Percentiles rank a stretch among this genome's conserved stretches.
phyloP scores from a whole-genome alignment of 1,140 invertebrate genomes.

The Hypothenemus hampei region DNA sequence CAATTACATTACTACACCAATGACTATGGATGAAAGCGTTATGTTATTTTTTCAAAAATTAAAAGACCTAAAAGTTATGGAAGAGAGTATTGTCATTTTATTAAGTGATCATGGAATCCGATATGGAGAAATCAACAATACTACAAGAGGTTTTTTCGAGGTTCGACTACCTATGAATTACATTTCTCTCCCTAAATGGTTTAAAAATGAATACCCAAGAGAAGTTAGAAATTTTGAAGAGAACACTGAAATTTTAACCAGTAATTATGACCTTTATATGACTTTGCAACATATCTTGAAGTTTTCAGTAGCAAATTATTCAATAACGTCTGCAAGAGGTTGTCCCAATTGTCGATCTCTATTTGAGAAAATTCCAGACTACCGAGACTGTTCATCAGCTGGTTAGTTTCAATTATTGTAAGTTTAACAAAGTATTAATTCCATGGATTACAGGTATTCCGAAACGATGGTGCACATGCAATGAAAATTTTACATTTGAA shows the following conservation, averaged over 20 bases:
- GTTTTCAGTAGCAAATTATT: conserved; percentile 45
- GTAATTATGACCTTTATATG: conserved; percentile 72
- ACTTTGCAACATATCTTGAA: conserved; percentile 49
- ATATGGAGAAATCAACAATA: conserved; percentile 67
- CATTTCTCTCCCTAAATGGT: conserved; percentile 65
- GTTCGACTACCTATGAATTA: conserved; percentile 76
- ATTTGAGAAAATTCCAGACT: conserved; percentile 56
- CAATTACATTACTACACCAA: conserved; percentile 56
- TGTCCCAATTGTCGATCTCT: conserved; percentile 65
- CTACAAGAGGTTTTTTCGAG: conserved; percentile 75
- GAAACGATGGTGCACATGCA: conserved; percentile 28
- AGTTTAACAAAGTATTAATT: background rate
- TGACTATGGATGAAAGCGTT: conserved; percentile 53
- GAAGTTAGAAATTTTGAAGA: conserved; percentile 55
- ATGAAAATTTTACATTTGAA: conserved; percentile 9
- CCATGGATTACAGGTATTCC: conserved; percentile 15
- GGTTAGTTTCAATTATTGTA: conserved; percentile 39
- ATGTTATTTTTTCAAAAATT: conserved; percentile 48
- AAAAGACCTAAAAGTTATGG: conserved; percentile 44
- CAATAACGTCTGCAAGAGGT: conserved; percentile 44
- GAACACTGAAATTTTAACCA: conserved; percentile 63
- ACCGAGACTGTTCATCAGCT: conserved; percentile 67
- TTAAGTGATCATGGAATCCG: conserved; percentile 84
- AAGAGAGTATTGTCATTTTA: conserved; percentile 62
- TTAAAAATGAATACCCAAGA: conserved; percentile 53